These are phyloP conservation scores for Tinamus guttatus DNA, from an alignment of 2,113 vertebrate species.

Conservation along the genomic window DNA sequence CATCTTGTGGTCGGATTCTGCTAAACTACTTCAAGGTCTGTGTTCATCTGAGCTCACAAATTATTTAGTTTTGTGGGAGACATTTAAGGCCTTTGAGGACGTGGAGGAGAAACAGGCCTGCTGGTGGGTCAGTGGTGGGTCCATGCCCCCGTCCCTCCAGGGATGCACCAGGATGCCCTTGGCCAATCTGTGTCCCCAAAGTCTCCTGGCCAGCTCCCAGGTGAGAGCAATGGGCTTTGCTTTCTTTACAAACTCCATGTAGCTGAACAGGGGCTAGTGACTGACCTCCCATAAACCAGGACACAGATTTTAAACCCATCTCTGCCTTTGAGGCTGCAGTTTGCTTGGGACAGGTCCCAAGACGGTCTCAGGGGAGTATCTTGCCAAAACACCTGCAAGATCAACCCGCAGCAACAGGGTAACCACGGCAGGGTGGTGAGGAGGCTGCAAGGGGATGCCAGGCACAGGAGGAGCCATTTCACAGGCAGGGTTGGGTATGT, in stretches of 20 bases:
- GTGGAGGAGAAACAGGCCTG: neutral
- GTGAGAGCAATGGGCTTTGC: neutral
- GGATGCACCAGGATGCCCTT: neutral
- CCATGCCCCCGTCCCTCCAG: accelerated
- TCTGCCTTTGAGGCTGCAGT: neutral
- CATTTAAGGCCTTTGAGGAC: neutral
- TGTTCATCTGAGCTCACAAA: neutral
- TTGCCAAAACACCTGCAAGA: neutral
- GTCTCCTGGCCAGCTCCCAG: neutral
- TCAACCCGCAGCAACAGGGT: neutral
- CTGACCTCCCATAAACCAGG: neutral
- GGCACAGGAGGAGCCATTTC: accelerated
- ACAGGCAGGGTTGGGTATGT: neutral
- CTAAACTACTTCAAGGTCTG: neutral
- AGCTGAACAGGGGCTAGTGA: accelerated
- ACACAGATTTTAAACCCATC: neutral
- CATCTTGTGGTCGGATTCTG: constrained; percentile 49
- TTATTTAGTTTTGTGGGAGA: neutral
- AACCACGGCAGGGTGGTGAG: accelerated
- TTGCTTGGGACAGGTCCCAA: neutral
- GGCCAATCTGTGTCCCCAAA: neutral
- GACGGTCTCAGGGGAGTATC: accelerated
- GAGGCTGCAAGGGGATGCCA: accelerated
- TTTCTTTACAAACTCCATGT: neutral
- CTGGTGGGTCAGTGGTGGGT: accelerated